These are phyloP conservation scores for Pomacea canaliculata DNA, from an alignment of 2,888 invertebrate genomes.

Conservation along the genomic window DNA sequence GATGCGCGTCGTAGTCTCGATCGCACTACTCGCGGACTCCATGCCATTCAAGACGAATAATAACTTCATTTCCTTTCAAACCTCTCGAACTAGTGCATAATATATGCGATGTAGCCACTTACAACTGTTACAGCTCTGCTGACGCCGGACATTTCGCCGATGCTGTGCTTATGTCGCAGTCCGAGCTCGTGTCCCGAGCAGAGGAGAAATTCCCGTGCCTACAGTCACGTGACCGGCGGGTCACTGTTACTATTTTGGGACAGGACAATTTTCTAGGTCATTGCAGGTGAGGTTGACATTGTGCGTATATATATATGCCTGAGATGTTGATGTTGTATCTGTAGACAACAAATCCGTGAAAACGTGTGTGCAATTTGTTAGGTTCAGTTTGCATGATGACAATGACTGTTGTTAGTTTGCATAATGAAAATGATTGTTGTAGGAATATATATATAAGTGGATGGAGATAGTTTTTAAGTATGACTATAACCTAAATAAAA, in stretches of 20 bases:
- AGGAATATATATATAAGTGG: no score
- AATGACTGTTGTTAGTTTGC: no score
- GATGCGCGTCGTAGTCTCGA: no score
- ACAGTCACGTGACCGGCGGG: not conserved
- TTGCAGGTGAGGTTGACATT: not conserved
- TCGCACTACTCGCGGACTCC: no score
- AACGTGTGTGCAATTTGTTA: not conserved
- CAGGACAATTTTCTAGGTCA: no score
- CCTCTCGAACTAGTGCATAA: no score
- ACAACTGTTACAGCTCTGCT: slow-evolving; percentile 9
- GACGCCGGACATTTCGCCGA: slow-evolving; percentile 9
- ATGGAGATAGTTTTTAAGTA: no score
- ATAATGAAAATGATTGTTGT: no score
- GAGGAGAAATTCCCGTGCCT: slow-evolving; percentile 9
- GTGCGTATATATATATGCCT: slow-evolving; percentile 7
- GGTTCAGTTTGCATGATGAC: no score
- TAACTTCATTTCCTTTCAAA: no score
- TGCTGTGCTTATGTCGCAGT: not conserved
- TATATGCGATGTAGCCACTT: not conserved
- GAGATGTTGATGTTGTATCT: not conserved
- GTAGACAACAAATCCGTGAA: not conserved
- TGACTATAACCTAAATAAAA: no score
- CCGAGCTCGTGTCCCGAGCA: not conserved
- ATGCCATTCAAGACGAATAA: no score
- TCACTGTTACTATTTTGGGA: not conserved